phyloP scores from a whole-genome alignment of 1,140 invertebrate genomes.

The Prorops nasuta region DNA sequence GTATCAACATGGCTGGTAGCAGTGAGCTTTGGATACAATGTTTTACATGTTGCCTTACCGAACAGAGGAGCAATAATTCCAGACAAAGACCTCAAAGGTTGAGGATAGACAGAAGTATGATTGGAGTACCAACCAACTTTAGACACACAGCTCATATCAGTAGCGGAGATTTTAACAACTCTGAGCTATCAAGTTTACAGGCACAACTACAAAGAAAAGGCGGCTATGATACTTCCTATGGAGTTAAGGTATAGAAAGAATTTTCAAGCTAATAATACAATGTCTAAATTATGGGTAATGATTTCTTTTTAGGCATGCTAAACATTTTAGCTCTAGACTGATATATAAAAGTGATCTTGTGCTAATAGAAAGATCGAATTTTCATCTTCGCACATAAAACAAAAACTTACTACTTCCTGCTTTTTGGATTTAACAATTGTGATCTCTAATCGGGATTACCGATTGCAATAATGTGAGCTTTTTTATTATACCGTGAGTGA shows the following conservation, averaged over 20 bases:
- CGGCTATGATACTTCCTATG: slow-evolving; percentile 72
- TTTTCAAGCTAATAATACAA: not conserved
- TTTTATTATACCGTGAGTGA: not conserved
- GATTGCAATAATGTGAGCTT: too few species aligned
- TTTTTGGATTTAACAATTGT: too few species aligned
- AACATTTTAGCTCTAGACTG: not conserved
- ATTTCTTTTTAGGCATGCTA: not conserved
- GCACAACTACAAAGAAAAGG: slow-evolving; percentile 88
- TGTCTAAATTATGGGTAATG: not conserved
- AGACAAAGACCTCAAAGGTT: slow-evolving; percentile 64
- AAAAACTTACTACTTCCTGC: too few species aligned
- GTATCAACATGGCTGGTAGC: slow-evolving; percentile 61
- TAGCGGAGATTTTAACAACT: slow-evolving; percentile 78
- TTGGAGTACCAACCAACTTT: slow-evolving; percentile 88
- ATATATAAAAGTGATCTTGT: too few species aligned
- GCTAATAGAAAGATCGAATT: too few species aligned
- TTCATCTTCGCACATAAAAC: too few species aligned
- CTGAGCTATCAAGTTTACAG: slow-evolving; percentile 74
- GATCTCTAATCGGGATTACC: too few species aligned
- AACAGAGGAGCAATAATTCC: slow-evolving; percentile 64
- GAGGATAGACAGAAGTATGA: slow-evolving; percentile 90
- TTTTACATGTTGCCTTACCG: slow-evolving; percentile 80
- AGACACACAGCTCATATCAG: slow-evolving; percentile 88
- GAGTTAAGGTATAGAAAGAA: slow-evolving; percentile 54
- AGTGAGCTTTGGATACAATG: slow-evolving; percentile 82